Evolutionary conservation across 2,113 vertebrate genomes (phyloP), one percentile per base, ranked within the genome.

Genomic region (Myocastor coypus): DNA sequence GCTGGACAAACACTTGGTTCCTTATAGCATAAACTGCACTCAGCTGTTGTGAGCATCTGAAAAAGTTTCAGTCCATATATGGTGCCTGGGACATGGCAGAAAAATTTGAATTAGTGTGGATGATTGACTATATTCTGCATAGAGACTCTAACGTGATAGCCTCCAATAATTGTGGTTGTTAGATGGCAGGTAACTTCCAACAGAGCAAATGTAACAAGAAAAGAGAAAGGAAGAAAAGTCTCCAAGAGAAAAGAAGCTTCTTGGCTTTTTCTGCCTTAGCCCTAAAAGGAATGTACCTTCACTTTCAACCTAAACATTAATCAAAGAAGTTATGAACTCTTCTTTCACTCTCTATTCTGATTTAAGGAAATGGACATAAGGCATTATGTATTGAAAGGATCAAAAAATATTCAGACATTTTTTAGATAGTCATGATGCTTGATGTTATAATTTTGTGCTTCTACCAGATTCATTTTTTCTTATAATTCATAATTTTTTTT

Each of bases 401-500:
- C 17, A 42, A 77, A 87, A 84, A 82, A 14, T 55, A 83, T 1
- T 14, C 22, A 68, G 50, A 63, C 24, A 13, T 55, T 81, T 90
- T 11, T 19, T 10, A 73, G 80, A 40, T 1, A 14, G 1, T 34
- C 68, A 83, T 17, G 30, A 4, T 34, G 52, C 2, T 28, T 90
- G 22, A 68, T 28, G 17, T 42, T 73, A 19, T 28, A 57, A 59
- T 57, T 63, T 78, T n/a, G 77, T 22, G 63, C 52, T 89, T 42
- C 3, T 50, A 86, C 52, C 75, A 82, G 22, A 83, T 37, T 90
- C 20, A 73, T 87, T 80, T 83, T 64, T 84, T 22, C 12, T 59
- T 90, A 68, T 52, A 66, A n/a, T 59, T 81, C 57, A 83, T 52
- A 37, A 71, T 93, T 78, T 78, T 19, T 83, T 83, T 80, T 91